Percentiles rank a stretch among this genome's conserved stretches.
Conservation (phyloP, 2,113 vertebrate species). For the Montifringilla adamsi region DNA sequence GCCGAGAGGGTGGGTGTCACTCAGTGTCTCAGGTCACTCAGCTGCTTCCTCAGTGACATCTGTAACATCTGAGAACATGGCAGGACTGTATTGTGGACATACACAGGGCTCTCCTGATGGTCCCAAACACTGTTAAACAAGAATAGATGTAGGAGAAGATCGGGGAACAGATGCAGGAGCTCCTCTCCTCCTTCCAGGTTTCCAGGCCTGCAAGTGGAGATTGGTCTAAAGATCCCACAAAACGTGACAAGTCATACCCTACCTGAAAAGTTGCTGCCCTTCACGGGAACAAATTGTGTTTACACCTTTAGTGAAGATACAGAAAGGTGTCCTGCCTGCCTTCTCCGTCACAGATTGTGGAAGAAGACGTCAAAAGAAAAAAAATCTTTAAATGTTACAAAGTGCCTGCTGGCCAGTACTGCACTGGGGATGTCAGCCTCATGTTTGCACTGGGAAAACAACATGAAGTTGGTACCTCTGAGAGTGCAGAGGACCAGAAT, state of each 20-base stretch:
- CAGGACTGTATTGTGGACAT: not conserved
- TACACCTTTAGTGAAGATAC: not conserved
- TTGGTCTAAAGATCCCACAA: not conserved
- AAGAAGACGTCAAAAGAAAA: not conserved
- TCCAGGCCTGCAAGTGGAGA: not conserved
- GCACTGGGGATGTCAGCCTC: not conserved
- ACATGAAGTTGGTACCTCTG: not conserved
- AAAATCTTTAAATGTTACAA: not conserved
- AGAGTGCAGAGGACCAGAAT: not conserved
- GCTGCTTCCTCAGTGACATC: not conserved
- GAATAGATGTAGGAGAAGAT: fast-evolving
- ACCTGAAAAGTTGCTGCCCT: not conserved
- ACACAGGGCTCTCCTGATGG: not conserved
- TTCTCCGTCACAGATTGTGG: not conserved
- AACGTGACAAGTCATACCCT: not conserved
- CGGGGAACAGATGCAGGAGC: not conserved
- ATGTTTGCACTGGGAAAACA: not conserved
- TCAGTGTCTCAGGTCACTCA: not conserved
- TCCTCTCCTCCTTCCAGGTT: not conserved
- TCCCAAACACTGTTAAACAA: not conserved
- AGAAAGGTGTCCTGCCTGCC: not conserved
- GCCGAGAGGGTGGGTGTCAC: fast-evolving
- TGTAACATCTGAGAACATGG: not conserved
- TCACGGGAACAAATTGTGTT: not conserved
- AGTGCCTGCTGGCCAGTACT: not conserved